A percentile compares a stretch with the other conserved stretches of the same genome.
Conservation (phyloP, 2,888 invertebrate species). For the Heliconius erato region DNA sequence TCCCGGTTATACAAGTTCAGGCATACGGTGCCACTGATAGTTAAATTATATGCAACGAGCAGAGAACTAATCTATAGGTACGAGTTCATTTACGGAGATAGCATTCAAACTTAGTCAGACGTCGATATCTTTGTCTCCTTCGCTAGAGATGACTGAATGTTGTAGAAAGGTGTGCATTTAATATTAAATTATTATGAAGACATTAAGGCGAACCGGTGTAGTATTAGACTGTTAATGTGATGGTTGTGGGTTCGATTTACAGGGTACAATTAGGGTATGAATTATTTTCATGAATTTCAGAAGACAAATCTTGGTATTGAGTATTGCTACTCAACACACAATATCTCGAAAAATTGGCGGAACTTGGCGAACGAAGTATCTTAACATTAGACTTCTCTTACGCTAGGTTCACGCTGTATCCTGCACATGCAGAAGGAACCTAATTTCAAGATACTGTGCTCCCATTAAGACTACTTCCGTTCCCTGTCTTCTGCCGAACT, state of each 20-base stretch:
- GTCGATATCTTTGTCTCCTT: conserved; percentile 76
- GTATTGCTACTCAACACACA: no score
- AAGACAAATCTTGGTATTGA: no score
- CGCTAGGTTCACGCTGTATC: no score
- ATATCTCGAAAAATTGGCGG: no score
- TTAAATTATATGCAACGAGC: conserved; percentile 48
- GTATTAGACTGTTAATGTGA: neutral
- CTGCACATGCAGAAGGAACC: no score
- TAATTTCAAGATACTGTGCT: no score
- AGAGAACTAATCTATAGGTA: conserved; percentile 50
- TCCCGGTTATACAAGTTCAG: conserved; percentile 21
- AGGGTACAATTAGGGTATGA: neutral
- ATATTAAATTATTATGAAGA: neutral
- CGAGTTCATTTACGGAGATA: conserved; percentile 78
- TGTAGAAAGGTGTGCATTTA: conserved; percentile 34
- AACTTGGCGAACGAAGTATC: no score
- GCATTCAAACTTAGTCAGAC: conserved; percentile 72
- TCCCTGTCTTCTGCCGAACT: no score
- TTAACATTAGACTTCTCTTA: no score
- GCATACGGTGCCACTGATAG: conserved; percentile 23
- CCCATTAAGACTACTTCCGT: no score
- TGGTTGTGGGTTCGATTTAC: neutral
- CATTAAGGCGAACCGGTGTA: neutral
- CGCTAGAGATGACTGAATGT: conserved; percentile 51
- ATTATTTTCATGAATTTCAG: neutral